A percentile compares a stretch with the other conserved stretches of the same genome.
phyloP scores from a whole-genome alignment of 2,797 vertebrate species.

The Sparus aurata region DNA sequence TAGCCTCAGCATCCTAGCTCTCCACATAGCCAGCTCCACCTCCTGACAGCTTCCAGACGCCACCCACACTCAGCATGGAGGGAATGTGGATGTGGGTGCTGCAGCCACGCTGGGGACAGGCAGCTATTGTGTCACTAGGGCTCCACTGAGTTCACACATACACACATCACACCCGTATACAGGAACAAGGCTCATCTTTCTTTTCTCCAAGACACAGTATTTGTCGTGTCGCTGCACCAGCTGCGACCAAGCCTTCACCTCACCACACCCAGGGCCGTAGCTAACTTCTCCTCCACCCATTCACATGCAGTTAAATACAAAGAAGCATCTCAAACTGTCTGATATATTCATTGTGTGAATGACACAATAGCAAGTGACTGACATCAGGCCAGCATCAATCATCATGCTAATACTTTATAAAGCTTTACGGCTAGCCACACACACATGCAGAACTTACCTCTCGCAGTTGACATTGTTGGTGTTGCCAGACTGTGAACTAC shows the following conservation, averaged over 20 bases:
- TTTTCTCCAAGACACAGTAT: slow-evolving; percentile 25
- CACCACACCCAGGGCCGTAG: neutral
- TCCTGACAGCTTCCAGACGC: slow-evolving; percentile 15
- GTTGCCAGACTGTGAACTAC: neutral
- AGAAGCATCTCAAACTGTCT: neutral
- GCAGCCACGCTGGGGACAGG: slow-evolving; percentile 54
- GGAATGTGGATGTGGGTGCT: slow-evolving; percentile 79
- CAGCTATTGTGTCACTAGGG: slow-evolving; percentile 57
- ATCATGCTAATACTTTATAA: slow-evolving; percentile 1
- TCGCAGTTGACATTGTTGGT: neutral
- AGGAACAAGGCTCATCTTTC: slow-evolving; percentile 48
- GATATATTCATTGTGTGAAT: neutral
- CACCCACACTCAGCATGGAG: slow-evolving; percentile 56
- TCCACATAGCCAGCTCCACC: slow-evolving; percentile 29
- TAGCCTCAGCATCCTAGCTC: slow-evolving; percentile 14
- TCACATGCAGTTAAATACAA: neutral
- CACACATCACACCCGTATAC: neutral
- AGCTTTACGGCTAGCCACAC: neutral
- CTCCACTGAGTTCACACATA: slow-evolving; percentile 25
- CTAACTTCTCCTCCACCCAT: neutral
- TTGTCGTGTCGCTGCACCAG: neutral
- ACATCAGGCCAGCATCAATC: slow-evolving; percentile 43
- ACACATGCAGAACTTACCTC: slow-evolving; percentile 34
- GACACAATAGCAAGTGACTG: slow-evolving; percentile 22
- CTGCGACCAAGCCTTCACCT: neutral